Conservation (phyloP, 2,888 invertebrate genomes). For the Stegana nigrithorax region DNA sequence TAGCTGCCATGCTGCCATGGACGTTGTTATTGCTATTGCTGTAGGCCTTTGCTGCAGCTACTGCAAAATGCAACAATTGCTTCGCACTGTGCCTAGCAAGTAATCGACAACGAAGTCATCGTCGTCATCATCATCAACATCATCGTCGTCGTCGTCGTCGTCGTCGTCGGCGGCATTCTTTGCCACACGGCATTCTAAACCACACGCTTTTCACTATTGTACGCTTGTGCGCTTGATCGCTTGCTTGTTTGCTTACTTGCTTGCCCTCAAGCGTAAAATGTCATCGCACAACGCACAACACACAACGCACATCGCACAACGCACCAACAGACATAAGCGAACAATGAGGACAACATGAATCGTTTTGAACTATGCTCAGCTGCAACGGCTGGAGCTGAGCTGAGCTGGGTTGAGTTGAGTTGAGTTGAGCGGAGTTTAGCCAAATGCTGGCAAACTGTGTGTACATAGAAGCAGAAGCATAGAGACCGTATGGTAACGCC, state of each 20-base stretch:
- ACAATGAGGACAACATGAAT: slow-evolving; percentile 24
- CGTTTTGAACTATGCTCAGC: no score
- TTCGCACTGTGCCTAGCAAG: neutral
- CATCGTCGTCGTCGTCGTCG: neutral
- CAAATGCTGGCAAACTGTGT: no score
- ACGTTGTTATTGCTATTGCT: slow-evolving; percentile 10
- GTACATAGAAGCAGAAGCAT: no score
- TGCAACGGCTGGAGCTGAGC: no score
- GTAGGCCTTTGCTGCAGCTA: neutral
- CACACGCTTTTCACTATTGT: neutral
- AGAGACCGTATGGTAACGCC: no score
- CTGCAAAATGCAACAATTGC: no score
- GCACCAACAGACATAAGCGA: neutral
- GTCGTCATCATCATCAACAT: neutral
- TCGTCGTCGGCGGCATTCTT: slow-evolving; percentile 1
- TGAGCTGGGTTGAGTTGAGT: no score
- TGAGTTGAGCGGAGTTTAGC: no score
- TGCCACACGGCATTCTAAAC: neutral
- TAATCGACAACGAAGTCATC: neutral
- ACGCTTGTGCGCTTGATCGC: neutral
- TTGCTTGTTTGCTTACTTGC: neutral
- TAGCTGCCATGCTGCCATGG: no score
- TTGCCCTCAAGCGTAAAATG: neutral
- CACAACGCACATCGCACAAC: slow-evolving; percentile 19
- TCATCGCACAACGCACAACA: slow-evolving; percentile 9